phyloP scores from a whole-genome alignment of 2,113 vertebrate species.

The Tenrec ecaudatus region DNA sequence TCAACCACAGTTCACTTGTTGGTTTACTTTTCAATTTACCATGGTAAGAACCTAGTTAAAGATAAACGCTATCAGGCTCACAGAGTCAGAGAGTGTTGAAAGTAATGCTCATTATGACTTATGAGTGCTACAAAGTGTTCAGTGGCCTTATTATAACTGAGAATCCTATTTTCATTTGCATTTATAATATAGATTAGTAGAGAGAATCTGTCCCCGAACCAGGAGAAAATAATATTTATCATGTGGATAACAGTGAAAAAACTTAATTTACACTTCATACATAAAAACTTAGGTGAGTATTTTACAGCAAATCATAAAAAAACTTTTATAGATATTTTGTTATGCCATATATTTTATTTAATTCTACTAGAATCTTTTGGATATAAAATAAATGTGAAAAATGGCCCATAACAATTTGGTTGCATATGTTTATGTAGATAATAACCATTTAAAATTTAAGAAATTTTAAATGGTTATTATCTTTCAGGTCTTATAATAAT shows the following conservation, averaged over 20 bases:
- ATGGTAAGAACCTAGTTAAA: not conserved
- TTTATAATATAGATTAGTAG: not conserved
- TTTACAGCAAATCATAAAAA: not conserved
- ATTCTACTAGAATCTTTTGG: not conserved
- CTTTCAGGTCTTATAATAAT: not conserved
- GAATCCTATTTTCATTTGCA: not conserved
- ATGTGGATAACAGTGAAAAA: conserved; percentile 13
- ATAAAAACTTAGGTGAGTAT: too few species aligned
- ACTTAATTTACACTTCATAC: not conserved
- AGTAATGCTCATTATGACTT: not conserved
- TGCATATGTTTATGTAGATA: conserved; percentile 24
- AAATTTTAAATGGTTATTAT: too few species aligned
- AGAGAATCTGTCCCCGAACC: not conserved
- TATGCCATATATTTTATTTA: conserved; percentile 51
- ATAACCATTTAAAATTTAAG: not conserved
- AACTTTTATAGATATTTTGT: conserved; percentile 43
- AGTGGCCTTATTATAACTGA: conserved; percentile 10
- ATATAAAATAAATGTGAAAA: not conserved
- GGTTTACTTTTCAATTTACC: not conserved
- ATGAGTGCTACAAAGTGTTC: not conserved
- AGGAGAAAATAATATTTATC: not conserved
- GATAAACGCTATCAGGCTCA: not conserved
- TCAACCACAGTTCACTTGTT: not conserved
- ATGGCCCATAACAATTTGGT: not conserved
- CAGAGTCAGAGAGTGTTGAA: not conserved